Conservation (phyloP, 2,113 vertebrate genomes). For the Tinamus guttatus region DNA sequence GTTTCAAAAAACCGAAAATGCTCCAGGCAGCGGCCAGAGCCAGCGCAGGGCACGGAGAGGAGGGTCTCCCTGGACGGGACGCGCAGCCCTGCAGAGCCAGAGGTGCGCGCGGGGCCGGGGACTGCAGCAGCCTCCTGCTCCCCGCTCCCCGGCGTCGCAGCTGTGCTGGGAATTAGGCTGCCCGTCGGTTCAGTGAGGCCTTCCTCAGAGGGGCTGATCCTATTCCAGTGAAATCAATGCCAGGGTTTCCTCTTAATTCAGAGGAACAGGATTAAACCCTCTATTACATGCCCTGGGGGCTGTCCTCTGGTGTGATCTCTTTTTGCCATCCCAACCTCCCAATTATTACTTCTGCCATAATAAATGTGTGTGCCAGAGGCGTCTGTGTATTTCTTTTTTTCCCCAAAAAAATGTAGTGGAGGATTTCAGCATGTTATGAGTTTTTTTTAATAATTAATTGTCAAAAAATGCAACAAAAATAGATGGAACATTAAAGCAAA, state of each 20-base stretch:
- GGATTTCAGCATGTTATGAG: neutral
- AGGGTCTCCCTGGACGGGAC: neutral
- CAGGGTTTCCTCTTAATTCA: neutral
- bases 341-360: neutral
- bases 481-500: slow-evolving; percentile 36
- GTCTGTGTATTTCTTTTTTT: neutral
- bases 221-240: neutral
- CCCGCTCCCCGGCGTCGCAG: neutral
- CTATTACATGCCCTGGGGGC: neutral
- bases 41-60: neutral
- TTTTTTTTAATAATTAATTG: slow-evolving; percentile 56
- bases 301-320: neutral
- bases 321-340: neutral
- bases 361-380: neutral
- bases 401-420: neutral
- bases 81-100: too few species aligned
- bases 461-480: slow-evolving; percentile 32
- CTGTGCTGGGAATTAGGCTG: neutral
- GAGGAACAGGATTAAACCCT: neutral
- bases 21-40: neutral
- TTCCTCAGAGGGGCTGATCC: neutral
- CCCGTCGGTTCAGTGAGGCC: neutral
- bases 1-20: neutral
- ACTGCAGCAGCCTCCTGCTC: neutral
- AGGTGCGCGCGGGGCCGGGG: too few species aligned